Evolutionary conservation across 2,888 invertebrate genomes (phyloP).

Genomic region (Drosophila ustulata): DNA sequence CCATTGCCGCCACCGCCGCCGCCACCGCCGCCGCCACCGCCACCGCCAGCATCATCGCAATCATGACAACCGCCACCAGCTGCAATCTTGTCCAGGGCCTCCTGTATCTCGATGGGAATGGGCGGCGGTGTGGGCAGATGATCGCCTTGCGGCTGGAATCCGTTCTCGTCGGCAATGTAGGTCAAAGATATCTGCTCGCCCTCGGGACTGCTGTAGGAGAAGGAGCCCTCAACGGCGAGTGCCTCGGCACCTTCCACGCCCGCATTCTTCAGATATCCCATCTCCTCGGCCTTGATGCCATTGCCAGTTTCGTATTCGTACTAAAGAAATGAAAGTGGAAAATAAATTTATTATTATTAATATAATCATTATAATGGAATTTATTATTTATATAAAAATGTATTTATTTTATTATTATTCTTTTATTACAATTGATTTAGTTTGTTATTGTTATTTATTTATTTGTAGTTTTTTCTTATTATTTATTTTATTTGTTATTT

Average conservation of each 20-base stretch:
- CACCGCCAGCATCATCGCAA: slow-evolving; percentile 63
- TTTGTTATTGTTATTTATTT: too few species aligned
- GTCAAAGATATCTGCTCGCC: slow-evolving; percentile 88
- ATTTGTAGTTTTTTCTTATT: too few species aligned
- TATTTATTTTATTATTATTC: too few species aligned
- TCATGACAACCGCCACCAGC: slow-evolving; percentile 82
- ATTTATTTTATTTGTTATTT: too few species aligned
- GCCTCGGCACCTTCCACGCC: slow-evolving; percentile 88
- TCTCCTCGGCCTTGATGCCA: slow-evolving; percentile 90
- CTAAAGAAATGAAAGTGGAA: slow-evolving; percentile 68
- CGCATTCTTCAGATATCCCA: slow-evolving; percentile 89
- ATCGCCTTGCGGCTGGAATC: slow-evolving; percentile 88
- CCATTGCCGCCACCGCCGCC: slow-evolving; percentile 42
- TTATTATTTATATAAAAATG: too few species aligned
- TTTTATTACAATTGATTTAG: too few species aligned
- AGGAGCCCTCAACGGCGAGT: slow-evolving; percentile 89
- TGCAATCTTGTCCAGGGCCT: slow-evolving; percentile 82
- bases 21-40: slow-evolving; percentile 26
- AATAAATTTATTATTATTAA: too few species aligned
- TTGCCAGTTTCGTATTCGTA: slow-evolving; percentile 91
- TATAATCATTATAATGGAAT: too few species aligned
- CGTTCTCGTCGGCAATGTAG: slow-evolving; percentile 91
- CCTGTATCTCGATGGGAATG: slow-evolving; percentile 90
- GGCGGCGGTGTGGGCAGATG: slow-evolving; percentile 94
- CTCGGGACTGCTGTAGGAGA: slow-evolving; percentile 90